These are phyloP conservation scores for Apodemia duryi DNA, from an alignment of 2,888 invertebrate genomes.

Conservation along the genomic window DNA sequence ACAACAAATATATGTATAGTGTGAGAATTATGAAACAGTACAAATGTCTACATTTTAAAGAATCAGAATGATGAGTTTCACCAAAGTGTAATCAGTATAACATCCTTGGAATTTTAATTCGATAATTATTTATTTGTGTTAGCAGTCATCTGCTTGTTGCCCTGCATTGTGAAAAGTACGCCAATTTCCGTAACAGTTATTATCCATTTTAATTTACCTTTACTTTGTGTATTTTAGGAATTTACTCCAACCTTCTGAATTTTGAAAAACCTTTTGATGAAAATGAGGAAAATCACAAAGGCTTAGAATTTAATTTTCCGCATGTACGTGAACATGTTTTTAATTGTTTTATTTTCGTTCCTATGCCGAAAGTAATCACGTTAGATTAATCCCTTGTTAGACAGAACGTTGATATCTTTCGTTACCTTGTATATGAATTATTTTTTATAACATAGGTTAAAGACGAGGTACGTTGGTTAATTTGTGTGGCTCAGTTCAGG, in stretches of 20 bases:
- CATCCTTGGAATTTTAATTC: too few relatives aligned
- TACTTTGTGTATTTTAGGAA: not conserved
- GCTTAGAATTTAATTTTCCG: not conserved
- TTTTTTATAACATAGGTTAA: not conserved
- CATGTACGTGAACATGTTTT: not conserved
- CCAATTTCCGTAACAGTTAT: not conserved
- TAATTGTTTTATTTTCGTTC: constrained; percentile 6
- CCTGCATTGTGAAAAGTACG: not conserved
- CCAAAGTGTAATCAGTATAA: too few relatives aligned
- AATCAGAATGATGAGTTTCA: too few relatives aligned
- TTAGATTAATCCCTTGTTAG: not conserved
- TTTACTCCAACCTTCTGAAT: constrained; percentile 5
- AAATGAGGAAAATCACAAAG: constrained; percentile 3
- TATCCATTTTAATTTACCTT: not conserved
- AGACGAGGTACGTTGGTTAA: too few relatives aligned
- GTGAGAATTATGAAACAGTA: too few relatives aligned
- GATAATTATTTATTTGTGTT: too few relatives aligned
- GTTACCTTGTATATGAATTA: not conserved
- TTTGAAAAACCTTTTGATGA: constrained; percentile 5
- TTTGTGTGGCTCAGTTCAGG: too few relatives aligned
- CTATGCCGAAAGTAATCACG: not conserved
- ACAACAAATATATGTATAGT: too few relatives aligned
- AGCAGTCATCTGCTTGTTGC: too few relatives aligned
- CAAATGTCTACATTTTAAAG: too few relatives aligned
- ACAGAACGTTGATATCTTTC: not conserved